Evolutionary conservation across 2,797 vertebrate genomes (phyloP), one percentile per base, ranked within the genome.

Genomic region (Melanotaenia trifasciata): DNA sequence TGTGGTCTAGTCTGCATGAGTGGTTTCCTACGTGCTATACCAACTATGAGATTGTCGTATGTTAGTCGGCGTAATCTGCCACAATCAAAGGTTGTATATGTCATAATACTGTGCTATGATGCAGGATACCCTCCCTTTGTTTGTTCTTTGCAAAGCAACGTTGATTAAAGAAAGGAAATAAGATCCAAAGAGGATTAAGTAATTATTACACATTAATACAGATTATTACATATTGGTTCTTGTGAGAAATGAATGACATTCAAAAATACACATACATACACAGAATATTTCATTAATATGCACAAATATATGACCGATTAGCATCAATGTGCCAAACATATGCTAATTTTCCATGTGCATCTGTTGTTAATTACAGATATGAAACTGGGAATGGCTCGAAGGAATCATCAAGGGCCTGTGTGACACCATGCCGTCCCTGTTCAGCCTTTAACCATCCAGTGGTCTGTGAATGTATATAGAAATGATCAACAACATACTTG

Each of bases 361-460:
- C 93, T 95, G 94, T 92, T 70, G 76, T 94, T 94, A 94, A 95
- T 94, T 94, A 94, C 91, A 93, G 87, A 91, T 92, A 90, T 90
- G 91, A 92, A 93, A 90, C 89, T 66, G 84, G 84, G 85, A 89
- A 94, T 93, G 87, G 91, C 91, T 93, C 11, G 78, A 88, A 93
- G 93, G 92, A 91, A 91, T 80, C 84, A 86, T 43, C 33, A 74
- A 90, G 89, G 89, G 81, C 81, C 86, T 72, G 73, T 83, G 79
- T 83, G 89, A 80, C 89, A 90, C 75, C 76, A 65, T 87, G 82
- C 66, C 64, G 16, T 75, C 73, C 79, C 70, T 33, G 30, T 38
- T 81, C 69, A 68, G 75, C 79, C 78, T 70, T 76, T 78, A 67
- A 79, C 81, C 74, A 77, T 80, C 88, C 84, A 86, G 84, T 87